Evolutionary conservation across 2,888 invertebrate genomes (phyloP).

Genomic region (Hecatera dysodea): DNA sequence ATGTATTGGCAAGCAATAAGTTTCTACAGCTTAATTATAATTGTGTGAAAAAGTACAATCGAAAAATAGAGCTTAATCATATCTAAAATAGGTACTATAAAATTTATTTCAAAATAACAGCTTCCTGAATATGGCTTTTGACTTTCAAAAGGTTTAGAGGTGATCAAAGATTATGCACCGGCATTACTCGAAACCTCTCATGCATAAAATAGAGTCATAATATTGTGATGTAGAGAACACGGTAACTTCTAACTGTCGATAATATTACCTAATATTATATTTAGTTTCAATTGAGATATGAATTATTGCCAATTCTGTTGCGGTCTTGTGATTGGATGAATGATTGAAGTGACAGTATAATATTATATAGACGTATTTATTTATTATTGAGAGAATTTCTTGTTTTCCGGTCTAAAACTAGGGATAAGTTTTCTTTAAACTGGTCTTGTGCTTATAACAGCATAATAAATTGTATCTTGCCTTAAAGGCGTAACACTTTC

Average conservation of each 20-base stretch:
- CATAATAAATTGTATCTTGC: neutral
- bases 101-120: slow-evolving; percentile 18
- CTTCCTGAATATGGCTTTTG: slow-evolving; percentile 23
- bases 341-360: slow-evolving; percentile 40
- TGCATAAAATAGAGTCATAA: slow-evolving; percentile 44
- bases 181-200: slow-evolving; percentile 31
- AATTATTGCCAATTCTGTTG: slow-evolving; percentile 57
- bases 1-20: neutral
- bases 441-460: neutral
- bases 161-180: slow-evolving; percentile 34
- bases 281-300: slow-evolving; percentile 56
- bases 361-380: slow-evolving; percentile 12
- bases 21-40: neutral
- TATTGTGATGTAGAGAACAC: slow-evolving; percentile 43
- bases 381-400: slow-evolving; percentile 8
- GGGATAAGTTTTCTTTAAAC: neutral
- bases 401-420: neutral
- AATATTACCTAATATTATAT: slow-evolving; percentile 51
- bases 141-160: slow-evolving; percentile 17
- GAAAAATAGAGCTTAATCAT: neutral
- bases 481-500: neutral
- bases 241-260: slow-evolving; percentile 27
- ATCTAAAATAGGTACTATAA: neutral
- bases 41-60: neutral
- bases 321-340: slow-evolving; percentile 28